phyloP scores from a whole-genome alignment of 2,888 invertebrate species.

The Meloe dianella region DNA sequence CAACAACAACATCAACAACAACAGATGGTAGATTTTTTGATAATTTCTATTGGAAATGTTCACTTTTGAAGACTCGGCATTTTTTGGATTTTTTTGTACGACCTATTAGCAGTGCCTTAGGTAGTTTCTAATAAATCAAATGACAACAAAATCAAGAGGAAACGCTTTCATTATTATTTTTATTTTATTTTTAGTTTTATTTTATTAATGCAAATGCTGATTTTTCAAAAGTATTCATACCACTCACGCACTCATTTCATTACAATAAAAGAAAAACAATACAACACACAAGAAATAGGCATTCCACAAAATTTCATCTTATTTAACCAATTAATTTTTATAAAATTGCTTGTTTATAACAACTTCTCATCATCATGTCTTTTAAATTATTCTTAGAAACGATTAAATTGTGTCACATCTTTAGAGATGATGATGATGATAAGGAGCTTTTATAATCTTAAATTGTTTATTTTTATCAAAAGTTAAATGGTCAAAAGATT shows the following conservation, averaged over 20 bases:
- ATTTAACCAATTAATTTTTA: too few species aligned
- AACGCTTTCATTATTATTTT: conserved; percentile 17
- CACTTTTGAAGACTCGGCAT: conserved; percentile 58
- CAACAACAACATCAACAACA: conserved; percentile 36
- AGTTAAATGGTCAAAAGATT: too few species aligned
- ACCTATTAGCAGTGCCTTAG: conserved; percentile 54
- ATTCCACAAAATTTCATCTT: not conserved
- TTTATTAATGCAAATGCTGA: conserved; percentile 33
- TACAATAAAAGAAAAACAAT: not conserved
- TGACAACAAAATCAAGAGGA: not conserved
- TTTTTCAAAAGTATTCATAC: conserved; percentile 41
- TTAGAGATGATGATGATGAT: too few species aligned
- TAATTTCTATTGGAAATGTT: conserved; percentile 55
- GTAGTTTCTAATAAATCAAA: conserved; percentile 41
- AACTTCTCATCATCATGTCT: too few species aligned
- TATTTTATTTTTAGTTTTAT: conserved; percentile 31
- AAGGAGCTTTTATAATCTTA: too few species aligned
- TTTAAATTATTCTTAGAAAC: too few species aligned
- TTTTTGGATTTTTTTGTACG: conserved; percentile 53
- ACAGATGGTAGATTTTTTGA: conserved; percentile 49
- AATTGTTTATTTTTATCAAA: too few species aligned
- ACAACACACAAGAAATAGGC: not conserved
- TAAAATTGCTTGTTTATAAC: too few species aligned
- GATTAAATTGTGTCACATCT: too few species aligned
- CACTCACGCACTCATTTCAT: not conserved